These are phyloP conservation scores for Polypedilum vanderplanki DNA, from an alignment of 1,140 invertebrate species.

Conservation along the genomic window DNA sequence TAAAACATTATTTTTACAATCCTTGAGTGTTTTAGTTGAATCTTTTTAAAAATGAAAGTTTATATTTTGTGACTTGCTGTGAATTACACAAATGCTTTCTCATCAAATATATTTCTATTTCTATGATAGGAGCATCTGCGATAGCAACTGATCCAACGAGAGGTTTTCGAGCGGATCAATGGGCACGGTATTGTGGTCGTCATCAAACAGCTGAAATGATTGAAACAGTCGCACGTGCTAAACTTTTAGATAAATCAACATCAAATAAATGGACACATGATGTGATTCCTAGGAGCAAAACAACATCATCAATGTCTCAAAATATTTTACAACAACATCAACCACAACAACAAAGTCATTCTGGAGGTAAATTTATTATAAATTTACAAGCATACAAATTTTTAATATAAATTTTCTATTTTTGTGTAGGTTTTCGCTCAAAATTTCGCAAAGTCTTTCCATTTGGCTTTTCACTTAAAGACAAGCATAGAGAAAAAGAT, in stretches of 20 bases:
- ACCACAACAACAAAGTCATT: slow-evolving; percentile 17
- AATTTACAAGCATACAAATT: neutral
- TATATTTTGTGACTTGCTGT: slow-evolving; percentile 9
- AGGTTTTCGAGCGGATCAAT: slow-evolving; percentile 65
- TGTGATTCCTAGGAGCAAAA: slow-evolving; percentile 27
- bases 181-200: slow-evolving; percentile 70
- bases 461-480: slow-evolving; percentile 30
- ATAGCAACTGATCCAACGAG: slow-evolving; percentile 62
- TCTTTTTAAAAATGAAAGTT: neutral
- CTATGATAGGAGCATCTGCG: slow-evolving; percentile 60
- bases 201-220: slow-evolving; percentile 58
- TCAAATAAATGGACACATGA: slow-evolving; percentile 50
- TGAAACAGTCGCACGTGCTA: slow-evolving; percentile 52
- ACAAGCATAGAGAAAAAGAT: neutral
- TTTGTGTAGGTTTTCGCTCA: slow-evolving; percentile 20
- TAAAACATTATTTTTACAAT: slow-evolving; percentile 15
- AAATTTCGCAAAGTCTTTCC: slow-evolving; percentile 29
- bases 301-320: slow-evolving; percentile 19
- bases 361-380: neutral
- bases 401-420: neutral
- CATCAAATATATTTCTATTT: neutral
- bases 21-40: neutral
- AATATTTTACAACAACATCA: slow-evolving; percentile 15
- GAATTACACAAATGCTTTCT: slow-evolving; percentile 28
- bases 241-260: slow-evolving; percentile 46